Evolutionary conservation across 2,797 vertebrate species (phyloP).

Genomic region (Myotis pilosus): DNA sequence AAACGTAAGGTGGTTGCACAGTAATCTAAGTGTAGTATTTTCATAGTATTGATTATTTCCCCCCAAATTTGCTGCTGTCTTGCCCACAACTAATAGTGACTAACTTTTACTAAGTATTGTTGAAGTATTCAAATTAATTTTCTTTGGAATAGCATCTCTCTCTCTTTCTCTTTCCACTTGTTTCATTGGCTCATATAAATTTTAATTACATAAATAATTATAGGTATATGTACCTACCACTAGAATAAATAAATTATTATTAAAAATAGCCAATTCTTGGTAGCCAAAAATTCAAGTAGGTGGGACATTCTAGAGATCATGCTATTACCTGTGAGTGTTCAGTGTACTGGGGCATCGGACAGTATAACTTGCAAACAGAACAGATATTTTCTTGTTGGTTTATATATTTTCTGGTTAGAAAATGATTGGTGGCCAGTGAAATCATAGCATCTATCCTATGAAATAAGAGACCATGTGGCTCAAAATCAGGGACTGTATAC

Average conservation of each 20-base stretch:
- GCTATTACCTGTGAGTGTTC: not conserved
- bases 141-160: not conserved
- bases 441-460: not conserved
- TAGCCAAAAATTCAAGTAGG: not conserved
- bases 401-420: not conserved
- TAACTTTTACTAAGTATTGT: not conserved
- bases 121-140: not conserved
- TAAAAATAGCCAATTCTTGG: not conserved
- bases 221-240: not conserved
- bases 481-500: not conserved
- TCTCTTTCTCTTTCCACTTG: not conserved
- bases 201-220: conserved; percentile 9
- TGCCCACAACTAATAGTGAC: not conserved
- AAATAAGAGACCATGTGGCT: not conserved
- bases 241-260: not conserved
- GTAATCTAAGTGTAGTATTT: not conserved
- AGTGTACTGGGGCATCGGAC: not conserved
- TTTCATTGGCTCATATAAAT: not conserved
- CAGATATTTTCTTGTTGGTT: not conserved
- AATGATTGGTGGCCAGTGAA: not conserved
- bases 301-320: not conserved
- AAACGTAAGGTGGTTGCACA: not conserved
- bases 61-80: not conserved
- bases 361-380: not conserved
- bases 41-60: not conserved